These are phyloP conservation scores for Agonum fuliginosum DNA, from an alignment of 2,888 invertebrate species.

Conservation along the genomic window DNA sequence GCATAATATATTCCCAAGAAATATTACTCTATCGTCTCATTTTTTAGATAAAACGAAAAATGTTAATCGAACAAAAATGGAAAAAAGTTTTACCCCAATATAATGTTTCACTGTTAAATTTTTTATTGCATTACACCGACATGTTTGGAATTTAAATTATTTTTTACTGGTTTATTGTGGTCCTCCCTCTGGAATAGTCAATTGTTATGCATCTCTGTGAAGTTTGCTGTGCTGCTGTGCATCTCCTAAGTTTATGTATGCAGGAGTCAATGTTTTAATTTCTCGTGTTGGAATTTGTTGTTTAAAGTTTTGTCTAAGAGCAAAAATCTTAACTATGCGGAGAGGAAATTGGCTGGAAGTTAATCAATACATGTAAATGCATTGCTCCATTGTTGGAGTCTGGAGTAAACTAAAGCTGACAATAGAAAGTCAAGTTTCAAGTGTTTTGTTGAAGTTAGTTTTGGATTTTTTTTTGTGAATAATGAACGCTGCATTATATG, in stretches of 20 bases:
- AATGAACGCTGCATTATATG: no score
- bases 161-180: conserved; percentile 25
- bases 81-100: conserved; percentile 40
- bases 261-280: neutral
- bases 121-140: conserved; percentile 41
- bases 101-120: conserved; percentile 43
- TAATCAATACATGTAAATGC: conserved; percentile 18
- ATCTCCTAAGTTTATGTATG: conserved; percentile 7
- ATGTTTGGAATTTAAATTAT: conserved; percentile 41
- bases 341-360: conserved; percentile 11
- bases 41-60: conserved; percentile 28
- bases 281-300: conserved; percentile 13
- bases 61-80: conserved; percentile 45
- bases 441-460: no score
- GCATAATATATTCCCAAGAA: conserved; percentile 11
- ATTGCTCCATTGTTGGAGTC: no score
- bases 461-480: no score
- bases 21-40: conserved; percentile 25
- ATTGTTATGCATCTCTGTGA: conserved; percentile 21
- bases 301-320: conserved; percentile 14
- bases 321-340: conserved; percentile 23
- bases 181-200: conserved; percentile 3
- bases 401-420: no score
- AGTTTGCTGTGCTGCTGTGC: conserved; percentile 17
- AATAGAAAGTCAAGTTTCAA: no score